These are phyloP conservation scores for Drosophila incognita DNA, from an alignment of 2,888 invertebrate species.

Conservation along the genomic window DNA sequence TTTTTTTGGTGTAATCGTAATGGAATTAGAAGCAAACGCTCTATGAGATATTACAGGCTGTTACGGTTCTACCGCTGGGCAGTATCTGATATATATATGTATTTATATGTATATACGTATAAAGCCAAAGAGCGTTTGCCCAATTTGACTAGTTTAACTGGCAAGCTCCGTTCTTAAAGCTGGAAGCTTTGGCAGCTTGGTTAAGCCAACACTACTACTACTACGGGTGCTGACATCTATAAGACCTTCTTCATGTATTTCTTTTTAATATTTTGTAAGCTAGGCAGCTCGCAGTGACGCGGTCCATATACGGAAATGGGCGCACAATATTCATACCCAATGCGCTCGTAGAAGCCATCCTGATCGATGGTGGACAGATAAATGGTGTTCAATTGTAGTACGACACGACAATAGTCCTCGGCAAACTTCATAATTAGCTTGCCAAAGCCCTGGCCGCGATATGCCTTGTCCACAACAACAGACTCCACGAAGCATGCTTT, in stretches of 20 bases:
- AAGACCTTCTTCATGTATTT: conserved; percentile 85
- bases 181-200: conserved; percentile 36
- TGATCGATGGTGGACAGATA: conserved; percentile 91
- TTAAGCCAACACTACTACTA: conserved; percentile 59
- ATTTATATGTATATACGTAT: neutral
- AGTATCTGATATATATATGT: conserved; percentile 22
- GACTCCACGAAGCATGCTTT: conserved; percentile 92
- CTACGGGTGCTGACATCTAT: conserved; percentile 79
- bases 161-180: conserved; percentile 29
- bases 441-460: conserved; percentile 91
- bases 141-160: conserved; percentile 70
- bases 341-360: conserved; percentile 90
- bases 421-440: conserved; percentile 90
- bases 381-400: conserved; percentile 88
- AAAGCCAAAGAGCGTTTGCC: conserved; percentile 51
- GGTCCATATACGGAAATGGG: conserved; percentile 90
- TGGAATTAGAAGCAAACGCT: conserved; percentile 72
- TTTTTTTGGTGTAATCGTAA: conserved; percentile 52
- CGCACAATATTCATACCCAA: conserved; percentile 89
- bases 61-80: conserved; percentile 53
- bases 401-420: conserved; percentile 90
- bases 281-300: conserved; percentile 84
- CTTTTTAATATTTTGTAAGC: conserved; percentile 83
- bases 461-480: conserved; percentile 90
- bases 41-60: conserved; percentile 27